phyloP scores from a whole-genome alignment of 2,888 invertebrate genomes.

The Tetragnatha montana region DNA sequence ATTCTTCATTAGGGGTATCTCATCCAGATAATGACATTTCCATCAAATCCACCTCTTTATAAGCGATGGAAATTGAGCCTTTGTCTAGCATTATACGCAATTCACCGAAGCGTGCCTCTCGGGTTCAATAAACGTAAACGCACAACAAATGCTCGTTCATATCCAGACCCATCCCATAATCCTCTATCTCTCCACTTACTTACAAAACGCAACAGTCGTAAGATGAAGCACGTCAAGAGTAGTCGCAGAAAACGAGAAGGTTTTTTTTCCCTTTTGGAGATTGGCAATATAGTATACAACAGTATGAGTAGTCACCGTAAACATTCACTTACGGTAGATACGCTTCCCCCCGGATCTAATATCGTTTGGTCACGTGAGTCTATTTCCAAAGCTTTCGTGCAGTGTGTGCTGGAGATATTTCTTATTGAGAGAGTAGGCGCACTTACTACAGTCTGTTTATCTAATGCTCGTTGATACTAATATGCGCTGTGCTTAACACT shows the following conservation, averaged over 20 bases:
- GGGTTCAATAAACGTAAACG: not conserved
- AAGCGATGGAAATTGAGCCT: not conserved
- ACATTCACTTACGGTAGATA: not conserved
- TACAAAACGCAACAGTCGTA: not conserved
- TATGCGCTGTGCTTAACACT: too few species aligned
- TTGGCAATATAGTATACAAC: constrained; percentile 1
- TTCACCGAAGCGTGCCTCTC: not conserved
- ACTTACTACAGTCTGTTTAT: not conserved
- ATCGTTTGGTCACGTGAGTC: not conserved
- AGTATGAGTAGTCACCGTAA: not conserved
- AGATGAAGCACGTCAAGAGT: not conserved
- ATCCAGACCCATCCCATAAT: not conserved
- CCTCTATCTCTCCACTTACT: not conserved
- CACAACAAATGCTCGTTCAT: not conserved
- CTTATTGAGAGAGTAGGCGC: not conserved
- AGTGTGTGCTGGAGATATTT: not conserved
- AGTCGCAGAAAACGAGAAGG: not conserved
- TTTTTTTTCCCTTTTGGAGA: not conserved
- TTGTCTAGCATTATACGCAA: not conserved
- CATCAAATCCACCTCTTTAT: not conserved
- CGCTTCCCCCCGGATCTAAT: not conserved
- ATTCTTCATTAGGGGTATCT: not conserved
- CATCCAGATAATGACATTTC: not conserved
- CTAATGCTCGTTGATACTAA: not conserved
- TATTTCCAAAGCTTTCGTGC: not conserved